Evolutionary conservation across 2,113 vertebrate genomes (phyloP), one percentile per base, ranked within the genome.

Genomic region (Cephalopholis sonnerati): DNA sequence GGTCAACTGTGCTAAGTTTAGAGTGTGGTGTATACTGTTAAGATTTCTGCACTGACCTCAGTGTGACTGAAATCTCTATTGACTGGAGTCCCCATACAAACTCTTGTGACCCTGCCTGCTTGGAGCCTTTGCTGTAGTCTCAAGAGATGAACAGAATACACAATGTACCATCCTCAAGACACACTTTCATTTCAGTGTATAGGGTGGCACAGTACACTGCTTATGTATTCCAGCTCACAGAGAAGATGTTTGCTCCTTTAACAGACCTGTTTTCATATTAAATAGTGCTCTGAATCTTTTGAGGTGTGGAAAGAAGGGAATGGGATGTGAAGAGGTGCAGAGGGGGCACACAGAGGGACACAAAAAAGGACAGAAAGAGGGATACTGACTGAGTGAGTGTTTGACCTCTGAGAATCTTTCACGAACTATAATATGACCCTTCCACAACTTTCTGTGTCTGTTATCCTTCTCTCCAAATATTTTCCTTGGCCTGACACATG

Each of bases 391-490:
- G 20, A 62, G 66, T 46, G 29, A 36, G 24, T 57, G 25, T 82
- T 61, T 87, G 79, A 85, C 84, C 80, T 82, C 39, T 63, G 63
- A 77, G 77, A 82, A 70, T 73, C 74, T 72, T 55, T 63, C 32
- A 71, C 5, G 20, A 88, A 83, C 65, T 81, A 86, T 64, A 85
- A 87, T 53, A 81, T 61, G 63, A 84, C 77, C 80, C 79, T 53
- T 83, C 41, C 65, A 79, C 85, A 85, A 68, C 70, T 76, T 75
- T 87, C 59, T 53, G 77, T 57, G 80, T 81, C 89, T 86, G 89
- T 87, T 87, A 83, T 78, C 78, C 62, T 39, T 87, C 91, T 93
- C 68, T 76, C 65, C 85, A 90, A 91, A 94, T 91, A 91, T 92
- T 92, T 94, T 72, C 64, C 70, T 87, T 93, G 92, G 90, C 83